Evolutionary conservation across 2,888 invertebrate genomes (phyloP).

Genomic region (Melieria picta): DNA sequence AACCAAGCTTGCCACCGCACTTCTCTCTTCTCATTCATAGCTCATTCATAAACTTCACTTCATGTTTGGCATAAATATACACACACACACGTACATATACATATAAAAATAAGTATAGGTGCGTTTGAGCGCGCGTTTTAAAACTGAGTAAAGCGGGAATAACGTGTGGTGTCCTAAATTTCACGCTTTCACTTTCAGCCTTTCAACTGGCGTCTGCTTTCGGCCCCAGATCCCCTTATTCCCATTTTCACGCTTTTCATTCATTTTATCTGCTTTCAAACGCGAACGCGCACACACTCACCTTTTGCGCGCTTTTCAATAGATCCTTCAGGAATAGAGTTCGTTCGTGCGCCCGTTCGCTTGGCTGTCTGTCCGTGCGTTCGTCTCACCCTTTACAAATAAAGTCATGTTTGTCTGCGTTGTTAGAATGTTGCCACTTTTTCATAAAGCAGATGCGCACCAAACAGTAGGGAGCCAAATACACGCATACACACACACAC

Average conservation of each 20-base stretch:
- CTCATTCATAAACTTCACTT: no score
- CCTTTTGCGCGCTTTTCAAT: slow-evolving; percentile 3
- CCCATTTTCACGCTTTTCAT: background rate
- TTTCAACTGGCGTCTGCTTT: slow-evolving; percentile 3
- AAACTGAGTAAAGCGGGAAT: no score
- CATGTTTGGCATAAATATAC: no score
- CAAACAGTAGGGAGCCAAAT: slow-evolving; percentile 17
- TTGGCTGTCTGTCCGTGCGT: no score
- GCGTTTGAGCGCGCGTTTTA: background rate
- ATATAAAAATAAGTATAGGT: background rate
- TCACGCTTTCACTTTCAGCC: slow-evolving; percentile 27
- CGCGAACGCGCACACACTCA: background rate
- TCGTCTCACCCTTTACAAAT: no score
- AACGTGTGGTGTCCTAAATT: slow-evolving; percentile 14
- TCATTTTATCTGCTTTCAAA: slow-evolving; percentile 22
- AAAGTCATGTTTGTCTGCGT: no score
- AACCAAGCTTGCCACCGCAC: no score
- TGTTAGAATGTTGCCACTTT: no score
- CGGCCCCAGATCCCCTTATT: no score
- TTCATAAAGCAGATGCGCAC: no score
- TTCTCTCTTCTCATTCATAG: no score
- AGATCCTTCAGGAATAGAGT: slow-evolving; percentile 11
- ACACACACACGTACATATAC: background rate
- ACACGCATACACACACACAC: slow-evolving; percentile 23
- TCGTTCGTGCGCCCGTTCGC: no score